These are phyloP conservation scores for Philaethria dido DNA, from an alignment of 2,888 invertebrate species.

Conservation along the genomic window DNA sequence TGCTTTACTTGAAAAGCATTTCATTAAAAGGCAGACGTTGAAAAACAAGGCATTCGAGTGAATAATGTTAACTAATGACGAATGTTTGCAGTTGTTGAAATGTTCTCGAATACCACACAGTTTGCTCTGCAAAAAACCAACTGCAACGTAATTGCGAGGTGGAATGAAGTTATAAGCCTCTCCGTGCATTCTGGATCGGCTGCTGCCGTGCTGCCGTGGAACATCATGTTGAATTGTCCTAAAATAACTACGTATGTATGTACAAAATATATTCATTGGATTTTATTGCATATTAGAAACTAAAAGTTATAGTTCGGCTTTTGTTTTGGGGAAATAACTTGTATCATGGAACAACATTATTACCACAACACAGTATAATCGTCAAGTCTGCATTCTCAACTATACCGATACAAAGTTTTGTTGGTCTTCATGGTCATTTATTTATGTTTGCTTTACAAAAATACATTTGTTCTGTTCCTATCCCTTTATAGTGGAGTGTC, in stretches of 20 bases:
- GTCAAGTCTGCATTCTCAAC: background rate
- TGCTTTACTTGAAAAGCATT: slow-evolving; percentile 50
- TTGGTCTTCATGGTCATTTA: too few relatives aligned
- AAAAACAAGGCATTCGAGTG: slow-evolving; percentile 66
- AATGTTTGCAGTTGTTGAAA: slow-evolving; percentile 69
- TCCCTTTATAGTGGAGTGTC: too few relatives aligned
- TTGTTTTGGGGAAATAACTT: background rate
- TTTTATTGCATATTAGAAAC: background rate
- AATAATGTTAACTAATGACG: slow-evolving; percentile 73
- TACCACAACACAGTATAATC: background rate
- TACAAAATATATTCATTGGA: background rate
- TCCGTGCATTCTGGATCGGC: slow-evolving; percentile 42
- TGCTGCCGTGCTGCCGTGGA: slow-evolving; percentile 28
- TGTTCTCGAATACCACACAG: slow-evolving; percentile 59
- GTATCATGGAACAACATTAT: background rate
- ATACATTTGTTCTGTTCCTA: background rate
- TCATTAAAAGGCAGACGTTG: slow-evolving; percentile 67
- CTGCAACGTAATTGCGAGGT: slow-evolving; percentile 67
- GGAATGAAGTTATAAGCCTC: slow-evolving; percentile 68
- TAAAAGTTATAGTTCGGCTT: background rate
- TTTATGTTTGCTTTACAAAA: background rate
- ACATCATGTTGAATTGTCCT: slow-evolving; percentile 35
- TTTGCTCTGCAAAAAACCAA: slow-evolving; percentile 53
- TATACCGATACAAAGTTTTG: background rate
- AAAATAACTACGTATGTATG: slow-evolving; percentile 19